phyloP scores from a whole-genome alignment of 2,113 vertebrate species.

The Tachuris rubrigastra region DNA sequence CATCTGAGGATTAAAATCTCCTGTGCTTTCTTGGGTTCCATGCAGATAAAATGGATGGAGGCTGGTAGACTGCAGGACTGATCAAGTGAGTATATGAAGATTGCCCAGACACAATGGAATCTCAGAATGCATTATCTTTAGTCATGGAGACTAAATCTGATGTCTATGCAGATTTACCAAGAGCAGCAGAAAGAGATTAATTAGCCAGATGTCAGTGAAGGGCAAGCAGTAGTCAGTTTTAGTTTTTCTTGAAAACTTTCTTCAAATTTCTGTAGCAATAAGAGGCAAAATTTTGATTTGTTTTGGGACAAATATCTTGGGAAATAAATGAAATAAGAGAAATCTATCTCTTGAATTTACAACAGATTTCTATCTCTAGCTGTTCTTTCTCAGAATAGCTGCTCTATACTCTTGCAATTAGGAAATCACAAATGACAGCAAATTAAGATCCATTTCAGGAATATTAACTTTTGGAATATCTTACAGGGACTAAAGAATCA shows the following conservation, averaged over 20 bases:
- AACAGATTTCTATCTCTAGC: not conserved
- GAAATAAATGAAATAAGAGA: not conserved
- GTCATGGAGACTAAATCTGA: not conserved
- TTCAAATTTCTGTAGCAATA: not conserved
- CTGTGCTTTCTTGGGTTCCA: not conserved
- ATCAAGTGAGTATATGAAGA: not conserved
- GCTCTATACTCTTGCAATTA: not conserved
- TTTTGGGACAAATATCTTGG: not conserved
- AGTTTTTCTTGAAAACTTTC: not conserved
- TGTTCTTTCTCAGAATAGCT: not conserved
- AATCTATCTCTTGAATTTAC: not conserved
- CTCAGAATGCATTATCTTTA: not conserved
- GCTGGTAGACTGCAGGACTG: not conserved
- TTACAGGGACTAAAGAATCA: conserved; percentile 96
- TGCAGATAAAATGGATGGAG: not conserved
- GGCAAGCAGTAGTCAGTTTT: not conserved
- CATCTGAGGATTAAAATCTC: not conserved
- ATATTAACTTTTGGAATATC: not conserved
- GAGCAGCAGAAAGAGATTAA: not conserved
- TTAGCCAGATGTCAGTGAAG: not conserved
- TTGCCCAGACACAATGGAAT: not conserved
- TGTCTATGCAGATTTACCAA: not conserved
- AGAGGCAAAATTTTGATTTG: not conserved
- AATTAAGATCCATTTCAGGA: not conserved
- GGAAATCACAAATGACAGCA: not conserved